Conservation (phyloP, 2,888 invertebrate species). For the Scaptomyza polygonia region DNA sequence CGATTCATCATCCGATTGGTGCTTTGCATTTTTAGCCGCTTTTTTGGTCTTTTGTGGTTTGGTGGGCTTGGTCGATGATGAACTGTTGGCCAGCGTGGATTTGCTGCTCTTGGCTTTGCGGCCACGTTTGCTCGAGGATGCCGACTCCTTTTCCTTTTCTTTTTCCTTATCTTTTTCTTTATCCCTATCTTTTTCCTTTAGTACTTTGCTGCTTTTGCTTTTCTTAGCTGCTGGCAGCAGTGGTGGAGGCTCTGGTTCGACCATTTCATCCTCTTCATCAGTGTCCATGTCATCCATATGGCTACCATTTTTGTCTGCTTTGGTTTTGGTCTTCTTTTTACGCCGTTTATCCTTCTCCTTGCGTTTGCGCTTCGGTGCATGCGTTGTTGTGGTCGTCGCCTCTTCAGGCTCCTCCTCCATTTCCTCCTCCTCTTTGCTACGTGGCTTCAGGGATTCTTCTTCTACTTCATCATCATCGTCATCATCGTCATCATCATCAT, state of each 20-base stretch:
- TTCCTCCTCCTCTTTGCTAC: conserved; percentile 31
- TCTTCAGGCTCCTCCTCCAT: conserved; percentile 21
- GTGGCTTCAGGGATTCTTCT: neutral
- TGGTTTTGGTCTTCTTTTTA: conserved; percentile 81
- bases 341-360: conserved; percentile 84
- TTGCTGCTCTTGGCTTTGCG: conserved; percentile 60
- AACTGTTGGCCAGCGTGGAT: conserved; percentile 24
- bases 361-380: conserved; percentile 81
- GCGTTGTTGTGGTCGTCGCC: conserved; percentile 3
- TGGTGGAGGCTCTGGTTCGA: conserved; percentile 48
- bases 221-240: conserved; percentile 46
- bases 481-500: too few relatives aligned
- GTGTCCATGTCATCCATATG: conserved; percentile 60
- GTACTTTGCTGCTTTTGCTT: conserved; percentile 52
- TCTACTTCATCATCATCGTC: neutral
- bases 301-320: conserved; percentile 39
- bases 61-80: conserved; percentile 37
- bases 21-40: conserved; percentile 46
- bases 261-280: conserved; percentile 70
- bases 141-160: conserved; percentile 42
- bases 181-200: conserved; percentile 57
- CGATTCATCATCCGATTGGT: conserved; percentile 56
- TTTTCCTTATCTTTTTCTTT: conserved; percentile 32
- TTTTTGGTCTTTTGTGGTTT: conserved; percentile 73
- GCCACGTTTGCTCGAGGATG: conserved; percentile 48